Evolutionary conservation across 2,888 invertebrate species (phyloP).

Genomic region (Euproctis similis): DNA sequence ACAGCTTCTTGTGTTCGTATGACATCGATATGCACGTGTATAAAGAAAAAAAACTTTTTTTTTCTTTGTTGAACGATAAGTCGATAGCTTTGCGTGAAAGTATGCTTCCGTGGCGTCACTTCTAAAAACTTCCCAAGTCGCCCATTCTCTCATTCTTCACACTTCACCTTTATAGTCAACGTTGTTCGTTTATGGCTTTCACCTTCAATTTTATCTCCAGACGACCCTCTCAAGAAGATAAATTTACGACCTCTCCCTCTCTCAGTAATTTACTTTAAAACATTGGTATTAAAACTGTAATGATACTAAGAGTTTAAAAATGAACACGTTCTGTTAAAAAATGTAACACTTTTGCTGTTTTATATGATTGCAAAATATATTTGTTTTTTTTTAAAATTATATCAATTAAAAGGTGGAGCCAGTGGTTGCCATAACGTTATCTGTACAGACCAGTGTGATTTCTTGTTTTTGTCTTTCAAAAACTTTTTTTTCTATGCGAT

Average conservation of each 20-base stretch:
- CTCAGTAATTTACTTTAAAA: constrained; percentile 17
- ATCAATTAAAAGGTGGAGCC: constrained; percentile 34
- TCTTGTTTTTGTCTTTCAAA: no score
- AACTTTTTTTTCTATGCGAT: constrained; percentile 22
- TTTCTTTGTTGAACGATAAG: constrained; percentile 18
- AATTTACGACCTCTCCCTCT: constrained; percentile 23
- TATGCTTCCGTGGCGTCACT: constrained; percentile 38
- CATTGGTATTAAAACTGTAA: constrained; percentile 16
- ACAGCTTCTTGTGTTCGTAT: constrained; percentile 48
- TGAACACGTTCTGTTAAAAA: no score
- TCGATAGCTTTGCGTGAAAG: constrained; percentile 35
- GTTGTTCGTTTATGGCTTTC: constrained; percentile 41
- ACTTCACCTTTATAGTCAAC: constrained; percentile 34
- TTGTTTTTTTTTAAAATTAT: constrained; percentile 24
- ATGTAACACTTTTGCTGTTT: no score
- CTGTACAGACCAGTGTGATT: no score
- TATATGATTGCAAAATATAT: constrained; percentile 9
- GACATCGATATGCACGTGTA: constrained; percentile 30
- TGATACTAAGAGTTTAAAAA: no score
- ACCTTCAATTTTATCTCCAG: constrained; percentile 32
- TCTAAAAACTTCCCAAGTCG: constrained; percentile 23
- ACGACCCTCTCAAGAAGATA: constrained; percentile 8
- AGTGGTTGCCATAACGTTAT: constrained; percentile 23
- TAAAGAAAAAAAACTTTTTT: no score
- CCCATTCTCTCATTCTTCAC: constrained; percentile 26